These are phyloP conservation scores for Tauraco hartlaubi DNA, from an alignment of 2,797 vertebrate genomes.

Conservation along the genomic window DNA sequence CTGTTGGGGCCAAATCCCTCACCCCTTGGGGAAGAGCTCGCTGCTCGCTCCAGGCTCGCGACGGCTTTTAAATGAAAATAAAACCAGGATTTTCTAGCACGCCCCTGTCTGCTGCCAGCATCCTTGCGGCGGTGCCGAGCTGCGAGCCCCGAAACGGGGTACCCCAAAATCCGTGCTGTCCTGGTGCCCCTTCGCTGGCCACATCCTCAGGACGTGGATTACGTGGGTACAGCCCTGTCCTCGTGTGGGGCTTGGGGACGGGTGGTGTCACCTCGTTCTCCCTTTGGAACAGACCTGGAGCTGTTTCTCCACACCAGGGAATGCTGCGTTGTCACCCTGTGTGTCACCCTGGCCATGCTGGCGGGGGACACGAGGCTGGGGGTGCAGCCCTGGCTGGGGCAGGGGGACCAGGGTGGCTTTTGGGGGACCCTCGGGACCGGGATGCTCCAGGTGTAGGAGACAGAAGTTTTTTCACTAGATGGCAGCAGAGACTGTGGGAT, in stretches of 20 bases:
- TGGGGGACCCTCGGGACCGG: neutral
- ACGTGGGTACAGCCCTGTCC: neutral
- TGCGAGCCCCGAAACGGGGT: fast-evolving
- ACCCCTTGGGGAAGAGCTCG: neutral
- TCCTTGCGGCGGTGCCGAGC: fast-evolving
- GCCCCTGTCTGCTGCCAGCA: neutral
- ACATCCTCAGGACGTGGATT: fast-evolving
- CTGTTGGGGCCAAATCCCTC: constrained; percentile 9
- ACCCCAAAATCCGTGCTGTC: neutral
- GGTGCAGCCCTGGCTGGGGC: neutral
- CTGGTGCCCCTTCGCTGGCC: fast-evolving
- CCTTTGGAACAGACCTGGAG: neutral
- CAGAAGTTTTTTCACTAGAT: neutral
- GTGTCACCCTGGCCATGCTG: neutral
- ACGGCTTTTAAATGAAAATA: constrained; percentile 64
- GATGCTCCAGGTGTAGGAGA: fast-evolving
- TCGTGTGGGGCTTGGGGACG: fast-evolving
- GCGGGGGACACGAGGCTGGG: neutral
- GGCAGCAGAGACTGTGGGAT: constrained; percentile 30
- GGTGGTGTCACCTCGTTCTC: neutral
- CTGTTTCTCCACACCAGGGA: neutral
- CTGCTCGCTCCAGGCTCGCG: neutral
- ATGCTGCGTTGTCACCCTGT: neutral
- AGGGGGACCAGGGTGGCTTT: neutral
- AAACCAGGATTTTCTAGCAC: constrained; percentile 67